A percentile compares a stretch with the other conserved stretches of the same genome.
These are phyloP conservation scores for Misgurnus mizolepis DNA, from an alignment of 2,113 vertebrate species.

Conservation along the genomic window DNA sequence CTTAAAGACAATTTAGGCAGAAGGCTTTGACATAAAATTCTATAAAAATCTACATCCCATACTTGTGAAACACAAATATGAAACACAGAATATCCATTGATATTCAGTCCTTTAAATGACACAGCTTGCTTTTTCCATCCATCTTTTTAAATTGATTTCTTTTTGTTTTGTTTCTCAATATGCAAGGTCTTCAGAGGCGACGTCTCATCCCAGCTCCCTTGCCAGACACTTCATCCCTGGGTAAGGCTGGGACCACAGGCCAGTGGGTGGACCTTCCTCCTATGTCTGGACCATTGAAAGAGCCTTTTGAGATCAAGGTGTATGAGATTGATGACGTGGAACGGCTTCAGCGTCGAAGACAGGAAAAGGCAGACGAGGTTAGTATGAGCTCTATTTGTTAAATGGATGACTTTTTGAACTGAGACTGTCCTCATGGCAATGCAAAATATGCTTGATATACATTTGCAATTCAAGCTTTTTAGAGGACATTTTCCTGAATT, in stretches of 20 bases:
- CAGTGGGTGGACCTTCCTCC: slow-evolving; percentile 97
- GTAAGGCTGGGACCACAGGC: slow-evolving; percentile 82
- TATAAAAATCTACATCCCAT: slow-evolving; percentile 52
- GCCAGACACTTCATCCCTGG: slow-evolving; percentile 86
- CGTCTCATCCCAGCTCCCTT: slow-evolving; percentile 89
- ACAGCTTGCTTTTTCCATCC: neutral
- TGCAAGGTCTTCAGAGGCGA: slow-evolving; percentile 87
- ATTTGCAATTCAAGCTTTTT: neutral
- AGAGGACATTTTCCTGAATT: neutral
- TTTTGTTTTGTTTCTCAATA: neutral
- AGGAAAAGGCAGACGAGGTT: slow-evolving; percentile 85
- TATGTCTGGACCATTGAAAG: slow-evolving; percentile 87
- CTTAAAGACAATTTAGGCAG: neutral
- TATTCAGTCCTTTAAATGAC: slow-evolving; percentile 3
- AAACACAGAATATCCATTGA: neutral
- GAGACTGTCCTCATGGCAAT: neutral
- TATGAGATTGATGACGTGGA: slow-evolving; percentile 98
- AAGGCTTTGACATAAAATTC: slow-evolving; percentile 36
- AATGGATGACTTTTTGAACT: neutral
- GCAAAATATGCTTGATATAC: neutral
- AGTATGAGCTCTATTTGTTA: slow-evolving; percentile 53
- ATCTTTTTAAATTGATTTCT: slow-evolving; percentile 3
- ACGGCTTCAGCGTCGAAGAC: slow-evolving; percentile 86
- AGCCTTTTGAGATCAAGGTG: slow-evolving; percentile 99
- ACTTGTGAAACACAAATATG: slow-evolving; percentile 43